Evolutionary conservation across 1,140 invertebrate genomes (phyloP), one percentile per base, ranked within the genome.

Genomic region (Dendrolimus punctatus): DNA sequence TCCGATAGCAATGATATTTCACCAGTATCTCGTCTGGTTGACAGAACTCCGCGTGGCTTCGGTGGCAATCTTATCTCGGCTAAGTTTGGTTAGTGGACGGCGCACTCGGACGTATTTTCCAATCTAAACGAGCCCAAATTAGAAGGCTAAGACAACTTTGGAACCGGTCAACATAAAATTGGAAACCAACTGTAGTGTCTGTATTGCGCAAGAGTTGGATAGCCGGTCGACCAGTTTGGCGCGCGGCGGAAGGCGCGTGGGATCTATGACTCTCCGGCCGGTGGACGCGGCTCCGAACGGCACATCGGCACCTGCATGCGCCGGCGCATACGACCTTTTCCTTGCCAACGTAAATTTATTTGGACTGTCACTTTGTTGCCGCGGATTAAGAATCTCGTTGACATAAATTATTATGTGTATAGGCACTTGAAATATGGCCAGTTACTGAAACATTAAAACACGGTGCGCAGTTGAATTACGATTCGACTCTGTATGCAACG

Each of bases 111-210:
- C 67, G 71, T 78, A 78, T 80, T 79, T 82, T 84, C 77, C 71
- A 81, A 85, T 82, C 80, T 82, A 82, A 82, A 80, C 80, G 80
- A 81, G 73, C 80, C 82, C 78, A 84, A 82, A 82, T 84, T 84
- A 84, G 82, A 82, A 85, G 79, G 77, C 77, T 81, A 71, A 78
- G 78, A 80, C 82, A 80, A 85, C 68, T 84, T 78, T 60, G 68
- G 72, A 86, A 86, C 80, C 80, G 80, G 83, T 86, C 80, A 86
- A 86, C 81, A 85, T 86, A 86, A 86, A 84, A 86, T 86, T 84
- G 83, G 79, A 86, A 86, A 86, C 83, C 76, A 81, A 84, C 72
- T 79, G 78, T 83, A 77, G 78, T 78, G 64, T 74, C 66, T 66
- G 62, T 54, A 76, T 84, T 84, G 83, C 83, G 76, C 80, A 83